phyloP scores from a whole-genome alignment of 2,113 vertebrate species.

The Mystacornis crossleyi region DNA sequence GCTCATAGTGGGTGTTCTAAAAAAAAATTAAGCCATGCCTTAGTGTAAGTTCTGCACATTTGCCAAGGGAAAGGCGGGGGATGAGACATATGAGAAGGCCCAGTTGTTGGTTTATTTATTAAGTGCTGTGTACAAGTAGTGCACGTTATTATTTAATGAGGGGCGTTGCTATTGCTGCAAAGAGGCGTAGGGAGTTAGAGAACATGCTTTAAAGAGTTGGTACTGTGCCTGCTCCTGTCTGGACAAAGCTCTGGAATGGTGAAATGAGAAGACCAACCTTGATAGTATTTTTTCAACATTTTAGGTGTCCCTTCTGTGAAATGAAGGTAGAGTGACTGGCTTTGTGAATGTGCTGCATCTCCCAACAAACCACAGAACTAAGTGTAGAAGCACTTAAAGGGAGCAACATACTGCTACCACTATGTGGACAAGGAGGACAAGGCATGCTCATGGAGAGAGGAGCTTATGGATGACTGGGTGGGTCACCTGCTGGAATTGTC shows the following conservation, averaged over 20 bases:
- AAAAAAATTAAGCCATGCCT: not conserved
- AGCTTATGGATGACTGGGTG: not conserved
- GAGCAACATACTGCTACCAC: not conserved
- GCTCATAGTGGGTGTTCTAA: not conserved
- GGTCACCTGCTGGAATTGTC: not conserved
- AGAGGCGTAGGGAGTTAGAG: not conserved
- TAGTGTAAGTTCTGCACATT: not conserved
- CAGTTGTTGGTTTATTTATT: slow-evolving; percentile 44
- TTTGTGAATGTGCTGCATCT: not conserved
- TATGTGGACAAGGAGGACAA: not conserved
- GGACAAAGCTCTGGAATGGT: not conserved
- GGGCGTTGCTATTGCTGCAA: not conserved
- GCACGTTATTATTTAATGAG: slow-evolving; percentile 7
- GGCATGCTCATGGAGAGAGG: not conserved
- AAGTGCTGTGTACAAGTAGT: not conserved
- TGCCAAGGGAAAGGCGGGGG: not conserved
- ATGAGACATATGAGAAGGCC: not conserved
- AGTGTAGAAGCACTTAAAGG: not conserved
- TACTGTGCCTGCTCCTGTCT: not conserved
- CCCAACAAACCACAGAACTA: not conserved
- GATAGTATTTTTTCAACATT: not conserved
- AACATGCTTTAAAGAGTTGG: not conserved
- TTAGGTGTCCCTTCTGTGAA: not conserved
- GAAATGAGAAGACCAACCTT: not conserved
- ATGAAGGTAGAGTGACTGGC: not conserved